Conservation (phyloP, 2,113 vertebrate genomes). For the Fulica atra region DNA sequence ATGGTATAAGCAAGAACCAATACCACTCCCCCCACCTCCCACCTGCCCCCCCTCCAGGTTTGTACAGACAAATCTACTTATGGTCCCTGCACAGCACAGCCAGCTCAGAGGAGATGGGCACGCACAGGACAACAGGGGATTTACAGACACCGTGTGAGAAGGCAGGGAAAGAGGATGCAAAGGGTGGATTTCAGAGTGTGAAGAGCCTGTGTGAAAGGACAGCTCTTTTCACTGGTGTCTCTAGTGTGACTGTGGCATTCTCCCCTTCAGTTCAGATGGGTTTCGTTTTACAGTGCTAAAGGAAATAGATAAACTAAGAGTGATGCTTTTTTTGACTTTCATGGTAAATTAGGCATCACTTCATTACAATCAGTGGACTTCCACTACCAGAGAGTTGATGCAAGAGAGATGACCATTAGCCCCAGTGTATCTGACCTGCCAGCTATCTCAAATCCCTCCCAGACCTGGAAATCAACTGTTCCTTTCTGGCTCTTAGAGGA, state of each 20-base stretch:
- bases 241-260: background rate
- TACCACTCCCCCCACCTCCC: too few species aligned
- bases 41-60: background rate
- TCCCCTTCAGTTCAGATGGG: background rate
- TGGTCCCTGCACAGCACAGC: background rate
- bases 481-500: conserved; percentile 50
- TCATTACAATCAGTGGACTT: conserved; percentile 9
- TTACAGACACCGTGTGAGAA: background rate
- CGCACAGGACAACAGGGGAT: background rate
- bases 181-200: background rate
- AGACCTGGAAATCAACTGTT: conserved; percentile 41
- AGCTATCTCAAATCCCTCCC: background rate
- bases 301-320: conserved; percentile 1
- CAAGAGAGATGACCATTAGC: background rate
- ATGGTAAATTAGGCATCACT: background rate
- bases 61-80: background rate
- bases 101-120: background rate
- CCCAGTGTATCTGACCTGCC: background rate
- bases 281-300: background rate
- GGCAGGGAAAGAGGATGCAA: background rate
- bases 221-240: background rate
- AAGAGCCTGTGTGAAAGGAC: background rate
- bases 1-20: background rate
- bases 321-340: background rate
- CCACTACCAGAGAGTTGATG: background rate